phyloP scores from a whole-genome alignment of 1,140 invertebrate genomes.

The Sminthurinus signatus region DNA sequence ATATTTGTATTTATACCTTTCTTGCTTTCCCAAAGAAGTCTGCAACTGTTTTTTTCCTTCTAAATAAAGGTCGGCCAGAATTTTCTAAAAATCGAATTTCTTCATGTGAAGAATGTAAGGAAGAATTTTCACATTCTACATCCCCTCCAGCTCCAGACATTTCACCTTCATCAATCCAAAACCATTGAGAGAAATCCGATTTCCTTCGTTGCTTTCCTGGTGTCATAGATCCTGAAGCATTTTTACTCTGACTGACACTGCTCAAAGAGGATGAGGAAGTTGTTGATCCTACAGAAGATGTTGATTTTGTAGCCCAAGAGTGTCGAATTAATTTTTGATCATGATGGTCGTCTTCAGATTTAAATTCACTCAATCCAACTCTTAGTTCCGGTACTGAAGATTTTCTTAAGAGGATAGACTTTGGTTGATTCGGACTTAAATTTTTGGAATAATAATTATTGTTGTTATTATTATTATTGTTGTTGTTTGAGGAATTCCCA shows the following conservation, averaged over 20 bases:
- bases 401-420: neutral
- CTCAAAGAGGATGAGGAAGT: neutral
- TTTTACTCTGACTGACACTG: neutral
- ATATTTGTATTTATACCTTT: no score
- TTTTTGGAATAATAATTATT: no score
- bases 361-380: neutral
- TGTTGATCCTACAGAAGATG: slow-evolving; percentile 1
- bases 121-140: slow-evolving; percentile 41
- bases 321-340: neutral
- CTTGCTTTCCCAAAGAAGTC: slow-evolving; percentile 5
- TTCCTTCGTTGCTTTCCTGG: neutral
- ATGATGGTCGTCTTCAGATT: neutral
- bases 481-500: no score
- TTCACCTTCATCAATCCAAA: slow-evolving; percentile 43
- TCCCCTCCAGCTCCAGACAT: slow-evolving; percentile 42
- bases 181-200: neutral
- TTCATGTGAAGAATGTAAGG: slow-evolving; percentile 17
- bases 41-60: neutral
- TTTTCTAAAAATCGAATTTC: slow-evolving; percentile 7
- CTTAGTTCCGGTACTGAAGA: neutral
- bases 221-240: no score
- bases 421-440: neutral
- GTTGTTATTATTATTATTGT: no score
- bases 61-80: neutral
- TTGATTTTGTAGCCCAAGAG: slow-evolving; percentile 5